Evolutionary conservation across 1,140 invertebrate species (phyloP).

Genomic region (Whitmania pigra): DNA sequence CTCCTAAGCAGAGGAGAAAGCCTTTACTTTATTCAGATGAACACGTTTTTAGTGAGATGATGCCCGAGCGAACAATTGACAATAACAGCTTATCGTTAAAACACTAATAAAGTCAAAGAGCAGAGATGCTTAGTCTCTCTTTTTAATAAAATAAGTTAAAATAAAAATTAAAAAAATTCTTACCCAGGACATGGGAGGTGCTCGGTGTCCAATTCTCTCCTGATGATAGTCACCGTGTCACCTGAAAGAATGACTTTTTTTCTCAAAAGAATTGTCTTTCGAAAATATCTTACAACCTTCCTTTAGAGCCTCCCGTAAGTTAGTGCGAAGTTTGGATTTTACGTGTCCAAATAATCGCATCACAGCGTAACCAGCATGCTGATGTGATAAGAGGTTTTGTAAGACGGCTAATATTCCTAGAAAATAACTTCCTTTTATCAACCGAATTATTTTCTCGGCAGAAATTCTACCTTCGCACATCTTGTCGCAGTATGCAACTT

Average conservation of each 20-base stretch:
- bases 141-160: too few relatives aligned
- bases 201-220: conserved; percentile 1
- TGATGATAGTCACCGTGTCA: not conserved
- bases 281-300: not conserved
- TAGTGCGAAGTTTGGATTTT: conserved; percentile 3
- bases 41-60: too few relatives aligned
- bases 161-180: not conserved
- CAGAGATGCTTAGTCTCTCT: too few relatives aligned
- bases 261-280: not conserved
- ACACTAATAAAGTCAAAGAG: too few relatives aligned
- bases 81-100: too few relatives aligned
- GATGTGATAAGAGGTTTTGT: too few relatives aligned
- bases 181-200: not conserved
- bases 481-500: conserved; percentile 7
- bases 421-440: too few relatives aligned
- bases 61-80: too few relatives aligned
- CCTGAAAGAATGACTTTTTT: not conserved
- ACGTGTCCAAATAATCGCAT: not conserved
- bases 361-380: not conserved
- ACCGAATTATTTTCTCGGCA: too few relatives aligned
- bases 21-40: too few relatives aligned
- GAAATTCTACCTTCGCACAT: not conserved
- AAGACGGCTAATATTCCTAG: too few relatives aligned
- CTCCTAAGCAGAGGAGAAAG: too few relatives aligned
- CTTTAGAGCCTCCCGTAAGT: not conserved